A percentile compares a stretch with the other conserved stretches of the same genome.
These are phyloP conservation scores for Cynoglossus semilaevis DNA, from an alignment of 2,113 vertebrate species.

Conservation along the genomic window DNA sequence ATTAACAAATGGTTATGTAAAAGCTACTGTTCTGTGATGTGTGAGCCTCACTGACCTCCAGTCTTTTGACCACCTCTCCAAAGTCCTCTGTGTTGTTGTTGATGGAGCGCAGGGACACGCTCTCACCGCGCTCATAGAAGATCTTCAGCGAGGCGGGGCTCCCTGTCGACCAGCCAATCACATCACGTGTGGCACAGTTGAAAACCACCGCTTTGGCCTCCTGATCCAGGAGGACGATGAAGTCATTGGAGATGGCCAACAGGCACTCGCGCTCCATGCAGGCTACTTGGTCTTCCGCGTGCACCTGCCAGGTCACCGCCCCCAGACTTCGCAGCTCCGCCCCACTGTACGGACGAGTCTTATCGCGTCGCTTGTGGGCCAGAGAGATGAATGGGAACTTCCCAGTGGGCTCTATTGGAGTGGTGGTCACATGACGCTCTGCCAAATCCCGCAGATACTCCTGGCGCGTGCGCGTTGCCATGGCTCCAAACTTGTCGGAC, in stretches of 20 bases:
- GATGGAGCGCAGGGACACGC: conserved; percentile 89
- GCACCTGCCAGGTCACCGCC: conserved; percentile 87
- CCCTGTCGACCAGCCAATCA: conserved; percentile 92
- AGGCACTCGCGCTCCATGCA: conserved; percentile 89
- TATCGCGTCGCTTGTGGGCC: conserved; percentile 93
- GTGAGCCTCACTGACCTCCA: conserved; percentile 83
- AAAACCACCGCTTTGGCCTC: conserved; percentile 90
- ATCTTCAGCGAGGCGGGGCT: conserved; percentile 88
- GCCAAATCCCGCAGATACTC: conserved; percentile 94
- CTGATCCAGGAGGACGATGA: conserved; percentile 88
- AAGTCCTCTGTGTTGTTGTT: conserved; percentile 88
- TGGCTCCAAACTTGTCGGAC: conserved; percentile 93
- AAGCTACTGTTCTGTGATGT: conserved; percentile 7
- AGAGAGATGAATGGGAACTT: conserved; percentile 95
- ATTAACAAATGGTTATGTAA: no score
- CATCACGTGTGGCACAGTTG: conserved; percentile 91
- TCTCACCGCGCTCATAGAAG: conserved; percentile 94
- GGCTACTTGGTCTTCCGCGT: conserved; percentile 89
- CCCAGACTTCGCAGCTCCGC: conserved; percentile 90
- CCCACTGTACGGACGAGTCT: conserved; percentile 86
- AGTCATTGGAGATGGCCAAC: conserved; percentile 89
- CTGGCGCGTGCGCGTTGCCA: conserved; percentile 94
- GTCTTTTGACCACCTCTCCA: conserved; percentile 91
- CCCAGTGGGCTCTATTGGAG: conserved; percentile 89
- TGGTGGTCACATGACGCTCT: conserved; percentile 93